phyloP scores from a whole-genome alignment of 1,140 invertebrate species.

The Helicoverpa zea region DNA sequence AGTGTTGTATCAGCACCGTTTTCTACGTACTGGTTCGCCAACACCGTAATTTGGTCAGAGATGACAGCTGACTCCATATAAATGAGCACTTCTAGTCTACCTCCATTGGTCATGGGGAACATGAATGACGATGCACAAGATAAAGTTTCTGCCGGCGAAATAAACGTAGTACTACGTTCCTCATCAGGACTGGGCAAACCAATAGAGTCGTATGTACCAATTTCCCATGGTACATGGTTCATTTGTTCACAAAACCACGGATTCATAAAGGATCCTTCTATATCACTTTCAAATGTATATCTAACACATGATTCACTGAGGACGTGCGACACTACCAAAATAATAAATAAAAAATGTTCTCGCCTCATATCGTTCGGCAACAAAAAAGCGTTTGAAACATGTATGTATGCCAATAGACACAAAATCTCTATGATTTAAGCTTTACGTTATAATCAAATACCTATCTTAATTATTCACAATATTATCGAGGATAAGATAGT shows the following conservation, averaged over 20 bases:
- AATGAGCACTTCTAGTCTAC: constrained; percentile 16
- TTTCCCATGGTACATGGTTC: background rate
- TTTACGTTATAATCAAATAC: background rate
- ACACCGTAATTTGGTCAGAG: background rate
- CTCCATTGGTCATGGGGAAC: background rate
- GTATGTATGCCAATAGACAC: constrained; percentile 5
- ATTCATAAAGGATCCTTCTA: no score
- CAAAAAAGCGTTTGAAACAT: background rate
- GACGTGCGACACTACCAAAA: constrained; percentile 51
- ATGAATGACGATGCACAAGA: constrained; percentile 10
- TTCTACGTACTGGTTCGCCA: background rate
- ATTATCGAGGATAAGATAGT: constrained; percentile 59
- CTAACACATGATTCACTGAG: constrained; percentile 61
- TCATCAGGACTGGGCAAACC: background rate
- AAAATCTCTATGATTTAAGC: background rate
- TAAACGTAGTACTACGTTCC: constrained; percentile 1
- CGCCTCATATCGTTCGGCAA: background rate
- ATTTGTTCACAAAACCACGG: no score
- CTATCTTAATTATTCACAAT: constrained; percentile 14
- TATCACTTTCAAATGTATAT: constrained; percentile 62
- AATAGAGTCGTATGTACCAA: constrained; percentile 6
- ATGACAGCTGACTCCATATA: background rate
- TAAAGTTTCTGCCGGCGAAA: background rate
- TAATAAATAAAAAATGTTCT: constrained; percentile 2
- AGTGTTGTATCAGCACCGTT: background rate